These are phyloP conservation scores for Lasioglossum malachurum DNA, from an alignment of 2,888 invertebrate genomes.

Conservation along the genomic window DNA sequence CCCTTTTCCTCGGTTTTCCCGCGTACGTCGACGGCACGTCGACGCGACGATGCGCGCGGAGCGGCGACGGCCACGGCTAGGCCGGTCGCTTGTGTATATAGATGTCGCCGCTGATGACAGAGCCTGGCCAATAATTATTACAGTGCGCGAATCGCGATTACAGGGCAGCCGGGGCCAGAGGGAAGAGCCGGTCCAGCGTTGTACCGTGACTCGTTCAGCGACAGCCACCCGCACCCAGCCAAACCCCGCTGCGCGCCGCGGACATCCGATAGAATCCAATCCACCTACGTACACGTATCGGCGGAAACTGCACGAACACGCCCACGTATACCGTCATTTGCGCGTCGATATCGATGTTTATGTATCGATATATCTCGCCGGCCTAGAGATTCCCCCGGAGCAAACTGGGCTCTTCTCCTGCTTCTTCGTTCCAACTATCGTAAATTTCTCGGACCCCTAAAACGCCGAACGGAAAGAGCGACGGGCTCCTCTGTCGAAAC, in stretches of 20 bases:
- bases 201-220: constrained; percentile 36
- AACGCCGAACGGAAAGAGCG: background rate
- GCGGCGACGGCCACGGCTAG: constrained; percentile 34
- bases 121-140: constrained; percentile 83
- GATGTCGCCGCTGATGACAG: constrained; percentile 84
- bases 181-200: constrained; percentile 27
- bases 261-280: constrained; percentile 45
- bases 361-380: constrained; percentile 55
- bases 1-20: constrained; percentile 62
- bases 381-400: constrained; percentile 23
- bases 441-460: constrained; percentile 4
- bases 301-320: constrained; percentile 46
- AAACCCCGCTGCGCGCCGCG: constrained; percentile 9
- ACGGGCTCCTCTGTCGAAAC: background rate
- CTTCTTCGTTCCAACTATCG: background rate
- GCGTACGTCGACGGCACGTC: constrained; percentile 22
- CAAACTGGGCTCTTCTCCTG: background rate
- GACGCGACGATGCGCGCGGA: background rate
- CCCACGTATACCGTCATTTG: constrained; percentile 63
- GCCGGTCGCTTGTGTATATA: constrained; percentile 61
- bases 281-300: constrained; percentile 45
- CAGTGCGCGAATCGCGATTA: constrained; percentile 84
- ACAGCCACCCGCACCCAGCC: constrained; percentile 35
- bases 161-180: constrained; percentile 77
- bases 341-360: constrained; percentile 65